phyloP scores from a whole-genome alignment of 2,113 vertebrate genomes.

The Cebus imitator region DNA sequence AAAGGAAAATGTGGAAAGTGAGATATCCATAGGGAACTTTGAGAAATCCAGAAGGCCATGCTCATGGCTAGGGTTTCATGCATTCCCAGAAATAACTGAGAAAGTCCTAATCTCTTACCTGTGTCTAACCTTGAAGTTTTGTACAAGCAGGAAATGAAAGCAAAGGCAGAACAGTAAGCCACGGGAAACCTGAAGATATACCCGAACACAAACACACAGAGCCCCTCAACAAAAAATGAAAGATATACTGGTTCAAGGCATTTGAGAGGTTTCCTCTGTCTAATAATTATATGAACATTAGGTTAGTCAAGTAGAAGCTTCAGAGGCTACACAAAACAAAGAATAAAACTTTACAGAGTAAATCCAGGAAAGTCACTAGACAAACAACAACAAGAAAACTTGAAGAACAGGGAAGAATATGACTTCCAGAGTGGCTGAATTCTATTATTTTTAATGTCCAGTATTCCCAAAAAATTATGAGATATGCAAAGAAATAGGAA shows the following conservation, averaged over 20 bases:
- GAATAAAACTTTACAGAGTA: not conserved
- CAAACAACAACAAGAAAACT: not conserved
- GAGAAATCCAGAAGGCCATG: not conserved
- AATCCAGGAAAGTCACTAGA: not conserved
- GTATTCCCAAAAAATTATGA: not conserved
- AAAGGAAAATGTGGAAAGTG: not conserved
- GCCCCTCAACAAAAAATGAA: not conserved
- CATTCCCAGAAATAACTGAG: not conserved
- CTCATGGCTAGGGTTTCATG: not conserved
- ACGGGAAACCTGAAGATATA: not conserved
- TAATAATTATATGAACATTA: not conserved
- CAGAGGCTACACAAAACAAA: not conserved
- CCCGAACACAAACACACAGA: not conserved
- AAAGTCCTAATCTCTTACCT: not conserved
- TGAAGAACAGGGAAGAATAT: not conserved
- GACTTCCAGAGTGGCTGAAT: not conserved
- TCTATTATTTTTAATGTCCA: not conserved
- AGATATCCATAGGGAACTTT: not conserved
- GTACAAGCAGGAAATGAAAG: not conserved
- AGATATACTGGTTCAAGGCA: not conserved
- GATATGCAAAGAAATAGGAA: not conserved
- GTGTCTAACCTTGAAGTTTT: not conserved
- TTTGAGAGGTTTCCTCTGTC: not conserved
- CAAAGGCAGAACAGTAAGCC: not conserved
- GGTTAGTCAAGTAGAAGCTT: not conserved